These are phyloP conservation scores for Alcedo atthis DNA, from an alignment of 2,797 vertebrate species.

Conservation along the genomic window DNA sequence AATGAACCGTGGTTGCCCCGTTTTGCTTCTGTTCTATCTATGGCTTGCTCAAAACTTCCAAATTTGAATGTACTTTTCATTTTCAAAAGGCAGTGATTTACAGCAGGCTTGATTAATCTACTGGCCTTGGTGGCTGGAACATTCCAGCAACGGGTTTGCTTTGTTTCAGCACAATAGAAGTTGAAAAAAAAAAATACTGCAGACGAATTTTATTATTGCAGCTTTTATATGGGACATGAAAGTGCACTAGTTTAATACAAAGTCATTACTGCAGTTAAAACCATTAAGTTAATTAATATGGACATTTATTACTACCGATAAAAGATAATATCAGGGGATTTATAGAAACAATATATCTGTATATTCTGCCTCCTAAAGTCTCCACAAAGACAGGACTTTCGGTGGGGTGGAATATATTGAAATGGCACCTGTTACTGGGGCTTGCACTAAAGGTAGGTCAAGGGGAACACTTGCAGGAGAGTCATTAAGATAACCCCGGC, in stretches of 20 bases:
- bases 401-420: neutral
- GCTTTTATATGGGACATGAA: constrained; percentile 64
- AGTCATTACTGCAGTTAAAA: constrained; percentile 69
- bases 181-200: constrained; percentile 43
- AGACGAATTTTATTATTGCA: constrained; percentile 56
- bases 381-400: neutral
- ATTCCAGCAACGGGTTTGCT: constrained; percentile 27
- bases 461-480: constrained; percentile 27
- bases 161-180: constrained; percentile 57
- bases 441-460: constrained; percentile 30
- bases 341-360: constrained; percentile 60
- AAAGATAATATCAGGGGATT: constrained; percentile 61
- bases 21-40: neutral
- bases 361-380: constrained; percentile 23
- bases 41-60: neutral
- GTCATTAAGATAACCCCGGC: neutral
- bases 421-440: constrained; percentile 27
- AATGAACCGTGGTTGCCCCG: fast-evolving
- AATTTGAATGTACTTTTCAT: neutral
- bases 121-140: constrained; percentile 15
- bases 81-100: neutral
- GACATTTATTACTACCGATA: constrained; percentile 64
- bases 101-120: neutral
- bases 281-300: constrained; percentile 70
- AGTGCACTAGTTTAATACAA: constrained; percentile 44